A percentile compares a stretch with the other conserved stretches of the same genome.
Evolutionary conservation across 2,888 invertebrate genomes (phyloP).

Genomic region (Meganola albula): DNA sequence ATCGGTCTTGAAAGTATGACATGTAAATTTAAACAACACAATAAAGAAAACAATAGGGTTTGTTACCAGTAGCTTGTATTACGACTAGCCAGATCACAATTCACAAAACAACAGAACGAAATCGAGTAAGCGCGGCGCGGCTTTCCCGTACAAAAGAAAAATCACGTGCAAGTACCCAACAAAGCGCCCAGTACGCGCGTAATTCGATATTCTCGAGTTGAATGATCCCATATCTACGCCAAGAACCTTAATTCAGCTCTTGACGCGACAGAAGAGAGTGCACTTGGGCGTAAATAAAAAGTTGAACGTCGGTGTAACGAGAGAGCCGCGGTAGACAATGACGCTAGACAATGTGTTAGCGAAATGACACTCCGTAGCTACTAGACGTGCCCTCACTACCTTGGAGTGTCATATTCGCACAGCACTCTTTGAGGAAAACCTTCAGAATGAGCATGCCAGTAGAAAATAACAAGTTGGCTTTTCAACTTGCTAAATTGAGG

Average conservation of each 20-base stretch:
- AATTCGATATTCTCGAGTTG: slow-evolving; percentile 74
- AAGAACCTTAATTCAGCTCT: slow-evolving; percentile 75
- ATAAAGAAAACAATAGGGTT: slow-evolving; percentile 7
- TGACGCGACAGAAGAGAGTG: slow-evolving; percentile 66
- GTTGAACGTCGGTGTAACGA: slow-evolving; percentile 70
- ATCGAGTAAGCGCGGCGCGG: slow-evolving; percentile 8
- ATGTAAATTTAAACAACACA: too few relatives aligned
- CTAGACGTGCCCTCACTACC: slow-evolving; percentile 53
- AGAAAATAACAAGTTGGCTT: too few relatives aligned
- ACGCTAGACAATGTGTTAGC: slow-evolving; percentile 70
- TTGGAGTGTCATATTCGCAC: slow-evolving; percentile 35
- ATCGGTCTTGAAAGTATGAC: too few relatives aligned
- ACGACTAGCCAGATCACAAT: slow-evolving; percentile 25
- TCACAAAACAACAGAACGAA: slow-evolving; percentile 19
- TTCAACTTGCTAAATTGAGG: too few relatives aligned
- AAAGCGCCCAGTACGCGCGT: slow-evolving; percentile 70
- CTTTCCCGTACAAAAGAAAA: slow-evolving; percentile 47
- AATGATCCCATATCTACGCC: slow-evolving; percentile 75
- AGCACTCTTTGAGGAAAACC: slow-evolving; percentile 31
- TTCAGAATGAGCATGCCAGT: slow-evolving; percentile 22
- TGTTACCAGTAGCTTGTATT: slow-evolving; percentile 21
- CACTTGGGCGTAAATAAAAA: slow-evolving; percentile 77
- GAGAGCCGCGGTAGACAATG: slow-evolving; percentile 64
- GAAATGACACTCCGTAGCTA: slow-evolving; percentile 62
- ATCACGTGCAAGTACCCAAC: slow-evolving; percentile 72